Conservation (phyloP, 2,113 vertebrate species). For the Macquaria australasica region DNA sequence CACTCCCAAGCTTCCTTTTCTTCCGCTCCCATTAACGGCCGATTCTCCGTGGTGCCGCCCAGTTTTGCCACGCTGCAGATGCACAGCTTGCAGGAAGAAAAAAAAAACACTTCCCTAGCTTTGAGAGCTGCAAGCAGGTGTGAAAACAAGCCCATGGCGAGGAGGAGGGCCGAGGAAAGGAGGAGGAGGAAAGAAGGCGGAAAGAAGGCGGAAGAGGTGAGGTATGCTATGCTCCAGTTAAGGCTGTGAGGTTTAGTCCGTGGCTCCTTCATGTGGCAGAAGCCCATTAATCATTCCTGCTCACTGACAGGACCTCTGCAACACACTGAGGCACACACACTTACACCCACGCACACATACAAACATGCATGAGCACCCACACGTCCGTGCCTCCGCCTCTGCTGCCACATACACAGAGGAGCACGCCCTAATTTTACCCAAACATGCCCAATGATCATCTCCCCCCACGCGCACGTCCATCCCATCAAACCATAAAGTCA, state of each 20-base stretch:
- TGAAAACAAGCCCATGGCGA: conserved; percentile 69
- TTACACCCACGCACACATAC: conserved; percentile 15
- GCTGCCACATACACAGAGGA: conserved; percentile 53
- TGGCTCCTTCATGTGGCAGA: conserved; percentile 70
- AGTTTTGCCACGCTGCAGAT: conserved; percentile 56
- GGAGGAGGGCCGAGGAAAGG: conserved; percentile 25
- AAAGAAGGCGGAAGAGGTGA: conserved; percentile 57
- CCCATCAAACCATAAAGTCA: conserved; percentile 51
- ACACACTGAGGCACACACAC: conserved; percentile 31
- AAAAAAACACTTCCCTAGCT: conserved; percentile 19
- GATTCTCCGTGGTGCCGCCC: conserved; percentile 68
- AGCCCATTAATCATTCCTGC: conserved; percentile 81
- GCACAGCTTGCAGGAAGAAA: conserved; percentile 30
- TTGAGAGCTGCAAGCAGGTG: conserved; percentile 75
- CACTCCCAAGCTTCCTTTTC: conserved; percentile 51
- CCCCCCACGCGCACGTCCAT: conserved; percentile 40
- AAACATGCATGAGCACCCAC: conserved; percentile 54
- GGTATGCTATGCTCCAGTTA: conserved; percentile 50
- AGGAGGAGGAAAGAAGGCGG: conserved; percentile 18
- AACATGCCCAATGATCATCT: conserved; percentile 51
- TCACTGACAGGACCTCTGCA: conserved; percentile 66
- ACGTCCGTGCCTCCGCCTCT: conserved; percentile 27
- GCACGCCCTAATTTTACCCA: conserved; percentile 57
- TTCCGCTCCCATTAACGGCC: conserved; percentile 45
- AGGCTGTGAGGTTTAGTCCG: conserved; percentile 55